Conservation (phyloP, 2,113 vertebrate genomes). For the Leucoraja erinaceus region DNA sequence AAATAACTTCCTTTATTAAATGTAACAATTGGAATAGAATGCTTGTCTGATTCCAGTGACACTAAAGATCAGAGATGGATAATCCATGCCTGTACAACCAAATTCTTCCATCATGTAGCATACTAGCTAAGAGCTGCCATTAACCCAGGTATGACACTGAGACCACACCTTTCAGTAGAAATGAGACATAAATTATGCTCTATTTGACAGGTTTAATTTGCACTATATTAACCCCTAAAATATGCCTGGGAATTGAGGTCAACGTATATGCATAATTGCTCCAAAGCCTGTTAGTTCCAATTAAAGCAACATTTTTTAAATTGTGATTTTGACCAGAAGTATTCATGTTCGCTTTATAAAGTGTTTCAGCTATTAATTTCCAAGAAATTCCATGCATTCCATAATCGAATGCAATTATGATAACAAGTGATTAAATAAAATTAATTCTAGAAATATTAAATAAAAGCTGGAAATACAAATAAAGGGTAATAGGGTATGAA, state of each 20-base stretch:
- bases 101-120: no score
- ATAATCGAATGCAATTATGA: not conserved
- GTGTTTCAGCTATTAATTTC: not conserved
- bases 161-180: not conserved
- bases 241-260: not conserved
- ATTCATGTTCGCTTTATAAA: not conserved
- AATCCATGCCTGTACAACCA: not conserved
- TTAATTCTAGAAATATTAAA: not conserved
- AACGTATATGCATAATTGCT: not conserved
- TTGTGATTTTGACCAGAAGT: not conserved
- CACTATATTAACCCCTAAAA: slow-evolving; percentile 9
- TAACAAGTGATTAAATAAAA: not conserved
- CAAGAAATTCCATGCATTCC: not conserved
- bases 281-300: not conserved
- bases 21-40: not conserved
- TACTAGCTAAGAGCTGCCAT: not conserved
- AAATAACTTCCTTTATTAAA: not conserved
- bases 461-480: not conserved
- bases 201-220: slow-evolving; percentile 25
- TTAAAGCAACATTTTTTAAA: not conserved
- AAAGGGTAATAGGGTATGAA: not conserved
- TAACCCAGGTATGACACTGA: slow-evolving; percentile 7
- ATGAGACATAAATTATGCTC: slow-evolving; percentile 13
- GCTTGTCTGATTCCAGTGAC: not conserved
- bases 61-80: not conserved